These are phyloP conservation scores for Muschampia plurimacula DNA, from an alignment of 2,888 invertebrate genomes.

Conservation along the genomic window DNA sequence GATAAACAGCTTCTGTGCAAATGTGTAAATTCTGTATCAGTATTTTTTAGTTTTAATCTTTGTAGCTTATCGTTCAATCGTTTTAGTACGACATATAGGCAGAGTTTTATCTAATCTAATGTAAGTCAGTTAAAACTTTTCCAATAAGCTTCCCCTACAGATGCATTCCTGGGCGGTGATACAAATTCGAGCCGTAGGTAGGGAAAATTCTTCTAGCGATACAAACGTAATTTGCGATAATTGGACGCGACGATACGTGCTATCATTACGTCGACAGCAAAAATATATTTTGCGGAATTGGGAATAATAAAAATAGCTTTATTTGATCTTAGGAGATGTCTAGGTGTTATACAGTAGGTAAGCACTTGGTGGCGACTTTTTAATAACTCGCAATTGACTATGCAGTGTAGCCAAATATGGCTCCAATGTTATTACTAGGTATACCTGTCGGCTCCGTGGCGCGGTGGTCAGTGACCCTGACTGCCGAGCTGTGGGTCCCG, in stretches of 20 bases:
- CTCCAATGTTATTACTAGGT: not conserved
- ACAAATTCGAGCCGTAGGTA: slow-evolving; percentile 49
- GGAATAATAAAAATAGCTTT: not conserved
- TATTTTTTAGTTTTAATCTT: no score
- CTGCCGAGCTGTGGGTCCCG: no score
- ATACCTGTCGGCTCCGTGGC: no score
- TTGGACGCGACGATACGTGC: slow-evolving; percentile 42
- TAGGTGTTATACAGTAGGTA: no score
- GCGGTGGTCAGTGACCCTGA: no score
- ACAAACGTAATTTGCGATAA: slow-evolving; percentile 50
- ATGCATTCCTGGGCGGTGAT: slow-evolving; percentile 58
- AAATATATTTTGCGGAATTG: not conserved
- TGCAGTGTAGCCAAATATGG: not conserved
- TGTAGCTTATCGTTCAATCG: no score
- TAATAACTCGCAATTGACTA: not conserved
- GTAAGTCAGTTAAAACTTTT: slow-evolving; percentile 82
- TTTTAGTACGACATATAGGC: slow-evolving; percentile 1
- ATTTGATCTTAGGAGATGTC: no score
- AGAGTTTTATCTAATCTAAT: slow-evolving; percentile 65
- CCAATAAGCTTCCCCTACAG: slow-evolving; percentile 76
- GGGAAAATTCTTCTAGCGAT: slow-evolving; percentile 46
- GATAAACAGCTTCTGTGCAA: no score
- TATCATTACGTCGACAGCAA: not conserved
- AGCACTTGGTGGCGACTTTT: not conserved
- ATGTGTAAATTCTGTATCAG: no score